Percentiles rank a stretch among this genome's conserved stretches.
Conservation (phyloP, 1,140 invertebrate genomes). For the Leptinotarsa defecta region DNA sequence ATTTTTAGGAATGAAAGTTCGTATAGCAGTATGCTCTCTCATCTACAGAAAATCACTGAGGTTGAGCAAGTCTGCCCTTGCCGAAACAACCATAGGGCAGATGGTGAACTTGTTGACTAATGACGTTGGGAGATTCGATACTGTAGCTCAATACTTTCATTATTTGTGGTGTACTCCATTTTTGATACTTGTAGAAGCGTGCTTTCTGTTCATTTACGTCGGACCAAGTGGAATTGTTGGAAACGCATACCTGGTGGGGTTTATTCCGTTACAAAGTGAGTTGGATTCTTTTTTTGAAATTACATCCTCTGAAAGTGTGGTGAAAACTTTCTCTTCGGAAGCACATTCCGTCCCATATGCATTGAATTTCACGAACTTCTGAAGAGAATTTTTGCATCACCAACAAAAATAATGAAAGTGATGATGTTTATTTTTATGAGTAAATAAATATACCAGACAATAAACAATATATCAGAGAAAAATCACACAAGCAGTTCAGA, state of each 20-base stretch:
- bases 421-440: too few relatives aligned
- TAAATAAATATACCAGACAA: too few relatives aligned
- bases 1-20: slow-evolving; percentile 80
- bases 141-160: slow-evolving; percentile 66
- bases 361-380: too few relatives aligned
- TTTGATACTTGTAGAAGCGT: slow-evolving; percentile 72
- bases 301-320: too few relatives aligned
- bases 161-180: slow-evolving; percentile 75
- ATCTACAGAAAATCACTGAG: slow-evolving; percentile 83
- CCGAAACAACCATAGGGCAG: slow-evolving; percentile 77
- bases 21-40: slow-evolving; percentile 77
- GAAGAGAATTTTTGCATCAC: too few relatives aligned
- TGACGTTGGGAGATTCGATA: slow-evolving; percentile 65
- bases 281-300: slow-evolving; percentile 70
- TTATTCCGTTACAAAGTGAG: slow-evolving; percentile 81
- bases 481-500: too few relatives aligned
- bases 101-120: slow-evolving; percentile 69
- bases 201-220: slow-evolving; percentile 74
- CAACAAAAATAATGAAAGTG: too few relatives aligned
- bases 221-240: slow-evolving; percentile 76
- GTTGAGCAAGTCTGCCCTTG: slow-evolving; percentile 68
- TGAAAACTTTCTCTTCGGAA: too few relatives aligned
- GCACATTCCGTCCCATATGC: too few relatives aligned
- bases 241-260: slow-evolving; percentile 75
- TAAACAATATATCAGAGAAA: too few relatives aligned